Base-by-base conservation (phyloP, 2,797 vertebrate species). In the Alfaro cultratus region DNA sequence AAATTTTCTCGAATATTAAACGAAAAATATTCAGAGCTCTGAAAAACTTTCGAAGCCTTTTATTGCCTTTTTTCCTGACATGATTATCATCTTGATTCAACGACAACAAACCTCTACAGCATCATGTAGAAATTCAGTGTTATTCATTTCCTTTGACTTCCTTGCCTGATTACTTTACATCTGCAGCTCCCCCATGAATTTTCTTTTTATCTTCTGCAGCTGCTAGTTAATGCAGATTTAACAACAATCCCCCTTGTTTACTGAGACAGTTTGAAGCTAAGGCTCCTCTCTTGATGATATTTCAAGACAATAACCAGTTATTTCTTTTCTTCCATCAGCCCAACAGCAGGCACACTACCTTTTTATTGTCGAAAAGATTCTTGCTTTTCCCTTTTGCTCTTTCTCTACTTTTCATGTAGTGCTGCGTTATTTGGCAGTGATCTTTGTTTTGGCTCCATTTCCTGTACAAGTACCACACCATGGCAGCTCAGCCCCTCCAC, bases 361-460 rank as follows among this genome's bases (percentile, higher is more conserved):
- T 68, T 74, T 76, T 85, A 82, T 78, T 84, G 83, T 76, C 13
- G 43, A 78, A 83, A 80, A 72, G 46, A 29, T 64, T 81, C 67
- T 83, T 83, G 31, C 84, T 78, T 71, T 86, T 60, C 81, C 70
- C 80, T 82, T 26, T 74, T 78, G 70, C 73, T 70, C 81, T 78
- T 84, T 68, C 85, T 75, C 80, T 85, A 83, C 62, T 87, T 87
- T 88, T 86, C 36, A 81, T 76, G 68, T 79, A 49, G 76, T 87
- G 83, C 78, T 85, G 90, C 79, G 68, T 46, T 46, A 86, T 57
- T 89, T 86, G 84, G 87, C 89, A 78, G 81, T 78, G 60, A 82
- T 88, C 76, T 79, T 82, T 72, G 73, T 78, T 83, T 78, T 41
- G 55, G 80, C 83, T 90, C 57, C 83, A 85, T 85, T 80, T 77